Base-by-base conservation (phyloP, 2,797 vertebrate species). In the Hoplostethus atlanticus region DNA sequence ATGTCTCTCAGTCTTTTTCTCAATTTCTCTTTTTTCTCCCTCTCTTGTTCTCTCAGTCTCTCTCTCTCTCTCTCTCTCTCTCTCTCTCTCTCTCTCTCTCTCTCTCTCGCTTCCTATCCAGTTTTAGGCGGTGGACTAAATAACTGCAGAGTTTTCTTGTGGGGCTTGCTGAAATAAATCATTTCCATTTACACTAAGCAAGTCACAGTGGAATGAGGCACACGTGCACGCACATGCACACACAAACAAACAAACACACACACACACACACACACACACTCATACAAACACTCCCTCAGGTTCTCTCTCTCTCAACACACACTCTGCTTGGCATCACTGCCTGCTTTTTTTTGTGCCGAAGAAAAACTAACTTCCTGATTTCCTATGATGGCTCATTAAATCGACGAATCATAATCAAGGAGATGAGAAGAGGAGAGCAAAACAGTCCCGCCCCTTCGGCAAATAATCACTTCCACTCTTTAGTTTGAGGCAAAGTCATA, bases 171-270 rank as follows among this genome's bases (percentile, higher is more conserved):
- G 12, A 42, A 59, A 54, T 78, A 64, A 55, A 56, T 77, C 54
- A 84, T 82, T 81, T 76, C 75, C 44, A 36, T 40, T 57, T 28
- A 73, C 51, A 52, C 42, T 69, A 75, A 81, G 56, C 7, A 38
- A 77, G 50, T 25, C 61, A 44, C 64, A 51, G 70, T 64, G 47
- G 46, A 69, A 72, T 74, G 42, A 60, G 34, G 56, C 46, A 5
- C n/a, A 42, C 30, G 59, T 31, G 47, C 46, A 34, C 58, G 17
- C 28, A 59, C 28, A 51, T 5, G 12, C 42, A 21, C 56, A 61
- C 59, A 46, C 42, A 61, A 40, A 61, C 59, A 61, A 5, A 62
- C 42, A 62, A 40, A 61, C 12, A 7, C 12, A 30, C 13, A 15
- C 34, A 25, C 34, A 21, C 46, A 6, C n/a, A 46, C 34, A 61